These are phyloP conservation scores for Martes martes DNA, from an alignment of 2,113 vertebrate genomes.

Conservation along the genomic window DNA sequence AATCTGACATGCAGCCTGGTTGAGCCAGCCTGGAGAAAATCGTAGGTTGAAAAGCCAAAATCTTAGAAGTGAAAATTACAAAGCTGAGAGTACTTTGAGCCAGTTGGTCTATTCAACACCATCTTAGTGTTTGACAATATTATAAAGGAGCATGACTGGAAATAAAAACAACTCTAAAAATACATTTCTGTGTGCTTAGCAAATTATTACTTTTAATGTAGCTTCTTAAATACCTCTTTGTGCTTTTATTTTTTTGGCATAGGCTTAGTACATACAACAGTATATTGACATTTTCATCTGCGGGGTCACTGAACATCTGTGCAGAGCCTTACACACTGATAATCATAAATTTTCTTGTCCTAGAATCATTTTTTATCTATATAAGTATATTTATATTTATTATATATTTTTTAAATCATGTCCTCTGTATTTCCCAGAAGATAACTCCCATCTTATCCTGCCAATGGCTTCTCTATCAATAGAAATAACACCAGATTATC, in stretches of 20 bases:
- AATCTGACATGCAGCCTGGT: neutral
- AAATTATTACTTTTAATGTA: constrained; percentile 45
- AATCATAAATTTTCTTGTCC: neutral
- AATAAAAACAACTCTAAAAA: constrained; percentile 65
- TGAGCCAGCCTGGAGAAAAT: constrained; percentile 42
- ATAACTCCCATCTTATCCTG: neutral
- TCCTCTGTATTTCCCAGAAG: neutral
- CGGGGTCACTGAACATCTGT: neutral
- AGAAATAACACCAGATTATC: neutral
- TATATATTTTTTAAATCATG: neutral
- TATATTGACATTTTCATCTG: constrained; percentile 23
- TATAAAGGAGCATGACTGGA: constrained; percentile 54
- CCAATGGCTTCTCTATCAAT: neutral
- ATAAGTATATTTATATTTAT: neutral
- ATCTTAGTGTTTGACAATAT: constrained; percentile 53
- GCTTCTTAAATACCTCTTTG: constrained; percentile 28
- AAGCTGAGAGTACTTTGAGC: neutral
- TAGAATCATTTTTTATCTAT: neutral
- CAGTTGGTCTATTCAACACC: constrained; percentile 23
- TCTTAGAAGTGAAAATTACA: constrained; percentile 57
- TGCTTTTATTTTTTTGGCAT: neutral
- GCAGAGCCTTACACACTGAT: neutral
- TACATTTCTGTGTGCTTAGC: constrained; percentile 15
- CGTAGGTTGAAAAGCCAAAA: constrained; percentile 36
- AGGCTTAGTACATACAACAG: neutral